Base-by-base conservation (phyloP, 2,888 invertebrate genomes). In the Campaea margaritaria region DNA sequence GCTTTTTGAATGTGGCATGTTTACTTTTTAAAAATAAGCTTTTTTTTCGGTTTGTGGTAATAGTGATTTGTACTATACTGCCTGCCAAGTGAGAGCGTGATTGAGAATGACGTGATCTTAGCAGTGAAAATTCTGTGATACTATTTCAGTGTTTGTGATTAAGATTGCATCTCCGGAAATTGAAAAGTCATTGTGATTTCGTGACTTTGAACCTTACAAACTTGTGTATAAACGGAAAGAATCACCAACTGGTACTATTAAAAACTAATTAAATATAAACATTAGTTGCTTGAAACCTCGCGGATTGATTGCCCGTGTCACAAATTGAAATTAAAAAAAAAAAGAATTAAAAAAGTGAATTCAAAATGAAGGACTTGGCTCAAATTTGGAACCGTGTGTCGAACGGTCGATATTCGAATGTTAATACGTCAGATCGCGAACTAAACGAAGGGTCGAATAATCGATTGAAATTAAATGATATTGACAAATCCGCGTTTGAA, bases 361-460 rank as follows among this genome's bases (percentile, higher is more conserved):
- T 51, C 39, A 80, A 67, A 68, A 95, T 95, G 95, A 95, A 95
- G 85, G 95, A 95, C 69, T 79, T 95, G 14, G 86, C 90, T 69
- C 93, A 94, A 83, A 93, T 94, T 68, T 95, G 93, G 93, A 92
- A 85, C 50, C 83, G 86, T 31, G 82, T 93, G 36, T 79, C 94
- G 47, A 90, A 93, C 2, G 85, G 93, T 53, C 91, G 92, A 13
- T 95, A 94, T 73, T 93, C 94, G 34, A 85, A 91, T 27, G 94
- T 93, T 44, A 93, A 90, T 73, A 81, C 85, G 0, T 57, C 75
- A 63, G 87, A 85, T 12, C 71, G 83, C 13, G 91, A 91, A 59
- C 58, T 89, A 14, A 74, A 82, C 49, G 91, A 91, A 12, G 68
- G 89, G 4, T 66, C 86, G 0, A 79, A 76, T 62, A 87, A 84